Conservation (phyloP, 2,797 vertebrate species). For the Pyrocephalus nanus region DNA sequence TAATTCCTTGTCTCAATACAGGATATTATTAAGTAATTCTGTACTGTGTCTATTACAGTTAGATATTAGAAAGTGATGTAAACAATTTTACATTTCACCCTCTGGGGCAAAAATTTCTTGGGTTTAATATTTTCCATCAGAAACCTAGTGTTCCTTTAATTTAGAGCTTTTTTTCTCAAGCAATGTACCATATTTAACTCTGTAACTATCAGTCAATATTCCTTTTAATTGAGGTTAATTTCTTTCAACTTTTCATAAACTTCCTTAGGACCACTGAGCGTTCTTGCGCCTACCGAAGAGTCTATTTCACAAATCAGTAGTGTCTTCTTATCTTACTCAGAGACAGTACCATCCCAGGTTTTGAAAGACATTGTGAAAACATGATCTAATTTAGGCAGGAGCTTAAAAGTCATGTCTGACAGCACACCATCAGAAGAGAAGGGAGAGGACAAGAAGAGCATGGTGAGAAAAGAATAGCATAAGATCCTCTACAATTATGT, state of each 20-base stretch:
- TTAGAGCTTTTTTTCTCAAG: constrained; percentile 53
- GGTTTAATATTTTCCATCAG: constrained; percentile 56
- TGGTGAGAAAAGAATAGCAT: background rate
- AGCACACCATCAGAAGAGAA: background rate
- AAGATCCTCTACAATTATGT: background rate
- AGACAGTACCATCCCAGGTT: background rate
- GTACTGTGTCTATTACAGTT: constrained; percentile 29
- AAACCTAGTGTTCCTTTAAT: constrained; percentile 78
- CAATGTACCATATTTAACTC: constrained; percentile 74
- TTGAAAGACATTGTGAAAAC: background rate
- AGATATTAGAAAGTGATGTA: constrained; percentile 33
- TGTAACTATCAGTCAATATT: constrained; percentile 74
- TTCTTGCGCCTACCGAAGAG: constrained; percentile 66
- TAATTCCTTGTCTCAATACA: constrained; percentile 16
- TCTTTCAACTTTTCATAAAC: constrained; percentile 75
- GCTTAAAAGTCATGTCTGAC: background rate
- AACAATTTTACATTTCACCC: constrained; percentile 57
- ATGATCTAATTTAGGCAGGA: background rate
- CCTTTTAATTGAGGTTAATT: constrained; percentile 80
- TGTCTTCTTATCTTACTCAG: background rate
- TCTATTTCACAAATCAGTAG: background rate
- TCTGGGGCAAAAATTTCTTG: constrained; percentile 44
- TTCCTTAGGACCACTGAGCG: constrained; percentile 36
- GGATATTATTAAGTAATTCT: constrained; percentile 44
- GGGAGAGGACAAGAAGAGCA: background rate